These are phyloP conservation scores for Teleogryllus oceanicus DNA, from an alignment of 2,888 invertebrate genomes.

Conservation along the genomic window DNA sequence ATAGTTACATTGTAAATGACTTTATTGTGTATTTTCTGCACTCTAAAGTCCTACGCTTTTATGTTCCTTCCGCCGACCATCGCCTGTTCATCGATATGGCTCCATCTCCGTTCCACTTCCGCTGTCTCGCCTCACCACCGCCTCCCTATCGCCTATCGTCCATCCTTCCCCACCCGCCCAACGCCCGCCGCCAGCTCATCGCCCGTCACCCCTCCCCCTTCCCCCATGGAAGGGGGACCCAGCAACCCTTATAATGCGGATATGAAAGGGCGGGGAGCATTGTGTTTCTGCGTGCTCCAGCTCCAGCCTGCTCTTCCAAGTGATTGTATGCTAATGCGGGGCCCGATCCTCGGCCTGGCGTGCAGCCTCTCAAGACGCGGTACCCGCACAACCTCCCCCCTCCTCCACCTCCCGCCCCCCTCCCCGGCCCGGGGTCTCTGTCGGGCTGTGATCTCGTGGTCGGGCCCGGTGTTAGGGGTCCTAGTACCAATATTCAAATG, in stretches of 20 bases:
- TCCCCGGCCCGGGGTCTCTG: background rate
- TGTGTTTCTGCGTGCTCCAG: conserved; percentile 25
- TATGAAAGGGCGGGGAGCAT: conserved; percentile 25
- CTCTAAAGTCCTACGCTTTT: too few relatives aligned
- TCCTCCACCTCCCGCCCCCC: background rate
- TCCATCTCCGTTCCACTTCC: too few relatives aligned
- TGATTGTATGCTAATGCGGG: conserved; percentile 10
- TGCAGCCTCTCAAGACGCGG: background rate
- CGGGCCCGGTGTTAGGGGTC: background rate
- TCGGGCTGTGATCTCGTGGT: background rate
- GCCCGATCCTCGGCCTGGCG: background rate
- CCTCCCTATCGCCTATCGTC: too few relatives aligned
- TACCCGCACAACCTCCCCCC: background rate
- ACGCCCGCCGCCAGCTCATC: too few relatives aligned
- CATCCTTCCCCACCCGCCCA: too few relatives aligned
- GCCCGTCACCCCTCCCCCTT: too few relatives aligned
- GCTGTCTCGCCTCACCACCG: too few relatives aligned
- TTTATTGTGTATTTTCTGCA: too few relatives aligned
- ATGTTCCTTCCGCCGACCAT: too few relatives aligned
- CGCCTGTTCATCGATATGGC: too few relatives aligned
- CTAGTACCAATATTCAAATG: background rate
- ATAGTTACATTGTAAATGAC: too few relatives aligned
- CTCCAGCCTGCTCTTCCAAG: background rate
- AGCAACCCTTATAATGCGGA: conserved; percentile 29
- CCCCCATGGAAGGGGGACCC: background rate